These are phyloP conservation scores for Exephanes ischioxanthus DNA, from an alignment of 2,888 invertebrate genomes.

Conservation along the genomic window DNA sequence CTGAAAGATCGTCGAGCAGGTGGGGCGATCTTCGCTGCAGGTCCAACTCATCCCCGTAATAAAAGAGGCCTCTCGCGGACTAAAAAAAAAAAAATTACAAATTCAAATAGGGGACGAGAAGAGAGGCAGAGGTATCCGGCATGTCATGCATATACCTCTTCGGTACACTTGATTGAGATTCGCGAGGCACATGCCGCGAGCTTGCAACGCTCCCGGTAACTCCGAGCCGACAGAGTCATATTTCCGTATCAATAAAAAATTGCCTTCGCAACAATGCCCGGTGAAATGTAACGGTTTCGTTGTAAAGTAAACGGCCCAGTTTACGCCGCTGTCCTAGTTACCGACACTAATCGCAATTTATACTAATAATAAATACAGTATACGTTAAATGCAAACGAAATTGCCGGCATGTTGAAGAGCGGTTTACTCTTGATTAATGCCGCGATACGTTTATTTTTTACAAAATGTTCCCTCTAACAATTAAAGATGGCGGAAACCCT, in stretches of 20 bases:
- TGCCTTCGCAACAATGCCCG: slow-evolving; percentile 4
- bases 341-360: too few species aligned
- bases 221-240: not conserved
- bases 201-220: not conserved
- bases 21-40: slow-evolving; percentile 63
- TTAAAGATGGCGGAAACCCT: too few species aligned
- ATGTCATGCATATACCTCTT: slow-evolving; percentile 35
- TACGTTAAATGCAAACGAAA: too few species aligned
- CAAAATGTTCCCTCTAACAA: too few species aligned
- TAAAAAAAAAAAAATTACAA: slow-evolving; percentile 70
- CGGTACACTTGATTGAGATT: slow-evolving; percentile 48
- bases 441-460: too few species aligned
- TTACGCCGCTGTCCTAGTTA: too few species aligned
- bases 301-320: too few species aligned
- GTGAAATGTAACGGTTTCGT: too few species aligned
- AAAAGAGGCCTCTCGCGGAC: slow-evolving; percentile 49
- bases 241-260: slow-evolving; percentile 51
- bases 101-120: slow-evolving; percentile 69
- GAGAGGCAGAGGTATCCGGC: not conserved
- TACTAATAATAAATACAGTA: too few species aligned
- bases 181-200: slow-evolving; percentile 53
- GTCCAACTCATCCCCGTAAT: slow-evolving; percentile 45
- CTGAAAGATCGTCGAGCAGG: slow-evolving; percentile 54
- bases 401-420: too few species aligned
- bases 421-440: too few species aligned